Evolutionary conservation across 2,888 invertebrate genomes (phyloP), one percentile per base, ranked within the genome.

Genomic region (Agrochola macilenta): DNA sequence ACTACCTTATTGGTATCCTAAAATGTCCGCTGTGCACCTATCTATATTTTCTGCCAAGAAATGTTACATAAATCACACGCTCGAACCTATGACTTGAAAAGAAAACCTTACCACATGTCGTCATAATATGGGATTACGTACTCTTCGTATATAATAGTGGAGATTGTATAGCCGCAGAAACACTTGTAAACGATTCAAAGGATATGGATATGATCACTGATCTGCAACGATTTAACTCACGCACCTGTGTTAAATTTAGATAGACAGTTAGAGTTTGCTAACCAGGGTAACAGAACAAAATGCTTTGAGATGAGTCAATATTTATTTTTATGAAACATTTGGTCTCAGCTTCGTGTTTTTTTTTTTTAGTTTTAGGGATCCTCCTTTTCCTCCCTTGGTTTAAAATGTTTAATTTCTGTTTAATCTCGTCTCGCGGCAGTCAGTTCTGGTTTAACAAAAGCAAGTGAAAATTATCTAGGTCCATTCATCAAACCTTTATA

Each of bases 181-280:
- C 30, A n/a, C 3, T 30, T n/a, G 54, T 65, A n/a, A 46, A 69
- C 30, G 8, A 52, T 63, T 64, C 65, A 23, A 61, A 74, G 66
- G 64, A 76, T 74, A 68, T 65, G n/a, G 17, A 43, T 49, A 61
- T 79, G 76, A 82, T 84, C 84, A 85, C 70, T 84, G 85, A 87
- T 87, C 79, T 83, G 84, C 74, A 81, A 79, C 72, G 70, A 81
- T 84, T 82, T 68, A 78, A 69, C 69, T 69, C 49, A 77, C 80
- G 86, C 82, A 81, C 54, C 73, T 74, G 74, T 75, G 66, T n/a
- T n/a, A n/a, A n/a, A n/a, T n/a, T n/a, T n/a, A n/a, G n/a, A n/a
- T n/a, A n/a, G 65, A 69, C 70, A 72, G 46, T 60, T 63, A 65
- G 66, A n/a, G 57, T 82, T 85, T 85, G 74, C 61, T 35, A 65